Evolutionary conservation across 2,113 vertebrate genomes (phyloP), one percentile per base, ranked within the genome.

Genomic region (Alces alces): DNA sequence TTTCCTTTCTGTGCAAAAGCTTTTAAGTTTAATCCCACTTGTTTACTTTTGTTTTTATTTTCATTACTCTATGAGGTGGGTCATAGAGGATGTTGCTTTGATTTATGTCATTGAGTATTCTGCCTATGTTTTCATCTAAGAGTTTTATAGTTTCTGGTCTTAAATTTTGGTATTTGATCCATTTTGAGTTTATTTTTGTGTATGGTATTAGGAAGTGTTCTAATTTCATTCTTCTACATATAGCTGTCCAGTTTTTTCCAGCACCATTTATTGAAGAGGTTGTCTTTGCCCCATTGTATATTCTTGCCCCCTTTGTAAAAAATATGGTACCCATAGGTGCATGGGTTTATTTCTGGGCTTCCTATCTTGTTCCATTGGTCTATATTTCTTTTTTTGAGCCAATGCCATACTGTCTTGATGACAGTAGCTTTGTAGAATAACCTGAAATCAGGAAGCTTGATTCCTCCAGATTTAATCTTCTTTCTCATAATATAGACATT

Each of bases 11-110:
- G 30, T 64, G 30, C 61, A 64, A 61, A n/a, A 64, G 15, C 15
- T 64, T 64, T n/a, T 64, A 64, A 64, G 15, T n/a, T 17, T 64
- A 64, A 17, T n/a, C 7, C 15, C 61, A n/a, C 61, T n/a, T 64
- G 33, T 64, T 64, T 64, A 64, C 15, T 64, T 64, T 17, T 64
- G 61, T 64, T n/a, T 64, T 64, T 64, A 64, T 7, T 64, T n/a
- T 33, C 0, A 0, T 64, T 64, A 64, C 61, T 64, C 7, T n/a
- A 64, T 8, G 15, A 64, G 61, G 15, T 64, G 33, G 14, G 15
- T 64, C 3, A 9, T 17, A 17, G 61, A 64, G 33, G 61, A 64
- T 9, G 15, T 64, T 64, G 30, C 61, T 64, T 64, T 64, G 30
- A n/a, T n/a, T 66, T 66, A 66, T 66, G 61, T 66, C 16, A 66